These are phyloP conservation scores for Bucorvus abyssinicus DNA, from an alignment of 2,797 vertebrate genomes.

Conservation along the genomic window DNA sequence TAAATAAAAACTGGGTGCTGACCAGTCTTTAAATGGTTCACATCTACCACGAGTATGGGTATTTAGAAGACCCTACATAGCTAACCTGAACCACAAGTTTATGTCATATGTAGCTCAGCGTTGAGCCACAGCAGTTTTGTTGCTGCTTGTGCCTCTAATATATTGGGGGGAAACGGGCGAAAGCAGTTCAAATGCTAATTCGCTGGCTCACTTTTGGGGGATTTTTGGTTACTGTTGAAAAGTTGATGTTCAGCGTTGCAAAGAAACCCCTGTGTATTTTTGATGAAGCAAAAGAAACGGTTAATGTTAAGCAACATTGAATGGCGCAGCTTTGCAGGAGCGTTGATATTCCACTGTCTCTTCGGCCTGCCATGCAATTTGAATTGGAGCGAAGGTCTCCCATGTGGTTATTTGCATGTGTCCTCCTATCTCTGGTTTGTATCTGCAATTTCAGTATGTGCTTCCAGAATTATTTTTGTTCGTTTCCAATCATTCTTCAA, in stretches of 20 bases:
- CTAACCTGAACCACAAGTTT: background rate
- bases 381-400: constrained; percentile 3
- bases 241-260: background rate
- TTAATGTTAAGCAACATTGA: background rate
- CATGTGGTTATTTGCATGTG: constrained; percentile 8
- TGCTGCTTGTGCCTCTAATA: background rate
- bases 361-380: background rate
- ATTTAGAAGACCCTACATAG: background rate
- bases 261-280: background rate
- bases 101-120: accelerated
- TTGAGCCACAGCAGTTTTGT: background rate
- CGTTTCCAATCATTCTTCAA: constrained; percentile 60
- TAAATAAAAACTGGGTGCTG: background rate
- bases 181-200: background rate
- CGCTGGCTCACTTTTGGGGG: accelerated
- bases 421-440: constrained; percentile 40
- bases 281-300: background rate
- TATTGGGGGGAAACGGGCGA: background rate
- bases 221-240: background rate
- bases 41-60: background rate
- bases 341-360: background rate
- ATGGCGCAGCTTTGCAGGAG: background rate
- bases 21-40: background rate
- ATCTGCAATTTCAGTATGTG: constrained; percentile 21
- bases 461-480: constrained; percentile 50